Conservation (phyloP, 2,113 vertebrate genomes). For the Albula glossodonta region DNA sequence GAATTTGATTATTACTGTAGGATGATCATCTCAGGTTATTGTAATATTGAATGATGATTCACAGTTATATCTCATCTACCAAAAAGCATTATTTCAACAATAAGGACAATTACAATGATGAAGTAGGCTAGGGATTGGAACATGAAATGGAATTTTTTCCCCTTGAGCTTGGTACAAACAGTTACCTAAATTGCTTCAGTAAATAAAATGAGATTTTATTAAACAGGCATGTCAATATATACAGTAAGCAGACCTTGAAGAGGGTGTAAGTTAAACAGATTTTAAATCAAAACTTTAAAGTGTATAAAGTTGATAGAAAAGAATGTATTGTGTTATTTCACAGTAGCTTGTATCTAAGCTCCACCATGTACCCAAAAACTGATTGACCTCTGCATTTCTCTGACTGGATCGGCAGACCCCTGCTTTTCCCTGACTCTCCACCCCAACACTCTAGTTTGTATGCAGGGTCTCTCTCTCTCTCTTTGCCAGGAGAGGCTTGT, state of each 20-base stretch:
- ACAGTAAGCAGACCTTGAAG: background rate
- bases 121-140: background rate
- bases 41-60: background rate
- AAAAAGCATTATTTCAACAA: background rate
- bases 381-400: background rate
- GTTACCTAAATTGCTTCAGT: background rate
- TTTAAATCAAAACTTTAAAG: background rate
- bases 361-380: too few relatives aligned
- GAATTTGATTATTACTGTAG: background rate
- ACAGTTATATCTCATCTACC: background rate
- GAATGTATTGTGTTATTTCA: background rate
- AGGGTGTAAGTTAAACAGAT: background rate
- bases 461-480: conserved; percentile 39
- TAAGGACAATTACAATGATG: background rate
- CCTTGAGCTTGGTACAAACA: background rate
- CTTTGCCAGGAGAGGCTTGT: conserved; percentile 45
- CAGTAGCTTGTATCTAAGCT: too few relatives aligned
- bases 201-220: background rate
- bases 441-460: conserved; percentile 32
- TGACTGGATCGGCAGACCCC: background rate
- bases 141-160: background rate
- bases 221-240: background rate
- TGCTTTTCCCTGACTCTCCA: background rate
- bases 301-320: too few relatives aligned
- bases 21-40: background rate